Evolutionary conservation across 1,140 invertebrate genomes (phyloP).

Genomic region (Leucophenga varia): DNA sequence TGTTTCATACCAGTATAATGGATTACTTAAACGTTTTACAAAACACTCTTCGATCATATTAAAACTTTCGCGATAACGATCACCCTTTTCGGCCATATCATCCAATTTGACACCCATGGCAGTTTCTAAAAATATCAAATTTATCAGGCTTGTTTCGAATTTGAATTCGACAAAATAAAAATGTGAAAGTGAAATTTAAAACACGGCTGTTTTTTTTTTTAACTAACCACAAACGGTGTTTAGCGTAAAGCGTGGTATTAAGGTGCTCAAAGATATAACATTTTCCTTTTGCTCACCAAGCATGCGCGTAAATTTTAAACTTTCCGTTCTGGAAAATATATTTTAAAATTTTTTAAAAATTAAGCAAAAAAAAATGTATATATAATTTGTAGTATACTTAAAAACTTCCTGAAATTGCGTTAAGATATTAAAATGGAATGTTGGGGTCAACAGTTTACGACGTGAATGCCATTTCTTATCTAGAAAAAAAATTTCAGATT

Average conservation of each 20-base stretch:
- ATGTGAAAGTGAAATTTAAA: too few relatives aligned
- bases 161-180: too few relatives aligned
- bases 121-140: conserved; percentile 70
- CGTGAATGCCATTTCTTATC: conserved; percentile 71
- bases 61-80: too few relatives aligned
- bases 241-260: conserved; percentile 69
- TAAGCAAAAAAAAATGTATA: not conserved
- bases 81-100: conserved; percentile 10
- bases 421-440: conserved; percentile 85
- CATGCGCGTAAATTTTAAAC: too few relatives aligned
- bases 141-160: too few relatives aligned
- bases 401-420: conserved; percentile 72
- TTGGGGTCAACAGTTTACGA: conserved; percentile 78
- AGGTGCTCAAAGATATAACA: conserved; percentile 59
- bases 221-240: conserved; percentile 72
- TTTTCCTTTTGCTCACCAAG: conserved; percentile 12
- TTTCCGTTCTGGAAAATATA: too few relatives aligned
- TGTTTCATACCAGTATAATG: conserved; percentile 11
- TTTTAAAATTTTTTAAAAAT: conserved; percentile 45
- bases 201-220: too few relatives aligned
- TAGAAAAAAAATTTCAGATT: too few relatives aligned
- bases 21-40: too few relatives aligned
- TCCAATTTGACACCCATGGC: conserved; percentile 68
- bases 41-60: too few relatives aligned
- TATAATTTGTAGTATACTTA: conserved; percentile 50